Conservation (phyloP, 2,888 invertebrate species). For the Ornithoptera alexandrae region DNA sequence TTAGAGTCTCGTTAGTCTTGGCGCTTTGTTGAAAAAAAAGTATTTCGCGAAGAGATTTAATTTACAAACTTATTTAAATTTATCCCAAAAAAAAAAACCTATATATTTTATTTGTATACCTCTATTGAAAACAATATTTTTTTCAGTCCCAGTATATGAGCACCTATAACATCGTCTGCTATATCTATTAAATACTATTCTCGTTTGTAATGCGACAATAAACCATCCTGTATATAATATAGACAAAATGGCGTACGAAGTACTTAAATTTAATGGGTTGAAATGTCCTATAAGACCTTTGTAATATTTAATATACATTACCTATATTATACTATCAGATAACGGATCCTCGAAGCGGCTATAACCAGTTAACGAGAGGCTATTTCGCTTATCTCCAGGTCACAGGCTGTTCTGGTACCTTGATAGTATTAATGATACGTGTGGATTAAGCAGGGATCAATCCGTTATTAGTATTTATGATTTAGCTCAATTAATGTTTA, state of each 20-base stretch:
- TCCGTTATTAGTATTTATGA: not conserved
- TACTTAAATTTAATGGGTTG: not conserved
- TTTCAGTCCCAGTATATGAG: too few relatives aligned
- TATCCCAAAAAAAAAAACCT: too few relatives aligned
- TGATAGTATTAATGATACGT: not conserved
- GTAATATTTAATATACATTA: conserved; percentile 11
- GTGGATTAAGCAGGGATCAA: not conserved
- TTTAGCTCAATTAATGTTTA: not conserved
- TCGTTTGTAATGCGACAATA: too few relatives aligned
- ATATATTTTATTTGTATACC: too few relatives aligned
- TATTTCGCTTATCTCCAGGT: conserved; percentile 24
- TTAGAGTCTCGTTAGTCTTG: too few relatives aligned
- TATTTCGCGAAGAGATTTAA: too few relatives aligned
- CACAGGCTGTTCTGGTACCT: conserved; percentile 4
- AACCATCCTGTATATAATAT: too few relatives aligned
- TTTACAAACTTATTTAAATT: too few relatives aligned
- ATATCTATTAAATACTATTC: too few relatives aligned
- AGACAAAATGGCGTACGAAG: not conserved
- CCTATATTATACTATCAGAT: conserved; percentile 15
- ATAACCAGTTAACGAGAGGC: conserved; percentile 20
- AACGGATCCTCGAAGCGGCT: conserved; percentile 8
- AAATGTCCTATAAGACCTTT: not conserved
- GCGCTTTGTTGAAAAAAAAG: too few relatives aligned
- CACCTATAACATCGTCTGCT: too few relatives aligned
- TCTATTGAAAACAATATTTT: too few relatives aligned